phyloP scores from a whole-genome alignment of 2,113 vertebrate species.

The Monarcha castaneiventris region DNA sequence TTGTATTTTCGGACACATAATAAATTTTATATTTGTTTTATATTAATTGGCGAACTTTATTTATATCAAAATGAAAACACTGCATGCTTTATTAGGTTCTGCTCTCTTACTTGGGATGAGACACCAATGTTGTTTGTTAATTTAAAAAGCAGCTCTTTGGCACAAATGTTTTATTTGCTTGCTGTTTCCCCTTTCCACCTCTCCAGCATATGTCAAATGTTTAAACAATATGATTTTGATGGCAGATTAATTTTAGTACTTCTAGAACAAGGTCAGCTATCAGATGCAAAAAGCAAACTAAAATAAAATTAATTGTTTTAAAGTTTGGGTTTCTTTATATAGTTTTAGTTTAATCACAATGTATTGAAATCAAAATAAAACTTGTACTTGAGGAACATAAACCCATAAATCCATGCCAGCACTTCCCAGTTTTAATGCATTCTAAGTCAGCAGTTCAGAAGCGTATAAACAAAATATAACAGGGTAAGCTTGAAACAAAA shows the following conservation, averaged over 20 bases:
- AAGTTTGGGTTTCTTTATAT: background rate
- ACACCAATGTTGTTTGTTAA: slow-evolving; percentile 24
- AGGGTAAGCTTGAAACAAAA: slow-evolving; percentile 28
- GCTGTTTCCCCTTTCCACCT: background rate
- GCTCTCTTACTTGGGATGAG: background rate
- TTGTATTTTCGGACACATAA: no score
- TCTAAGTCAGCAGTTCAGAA: slow-evolving; percentile 1
- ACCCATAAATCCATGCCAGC: background rate
- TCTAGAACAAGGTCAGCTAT: background rate
- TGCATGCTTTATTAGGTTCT: slow-evolving; percentile 35
- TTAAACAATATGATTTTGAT: slow-evolving; percentile 23
- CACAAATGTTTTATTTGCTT: background rate
- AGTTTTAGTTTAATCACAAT: background rate
- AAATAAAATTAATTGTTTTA: background rate
- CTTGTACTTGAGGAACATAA: background rate
- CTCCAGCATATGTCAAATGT: background rate
- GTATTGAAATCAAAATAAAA: background rate
- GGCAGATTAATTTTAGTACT: slow-evolving; percentile 30
- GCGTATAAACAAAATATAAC: background rate
- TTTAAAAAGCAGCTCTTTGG: slow-evolving; percentile 20
- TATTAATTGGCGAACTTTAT: no score
- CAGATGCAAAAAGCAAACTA: background rate
- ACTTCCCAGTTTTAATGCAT: background rate
- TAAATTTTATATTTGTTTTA: no score
- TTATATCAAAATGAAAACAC: slow-evolving; percentile 48